Evolutionary conservation across 92 coral and sea anemone genomes (phyloP).

Genomic region (Galaxea fascicularis): DNA sequence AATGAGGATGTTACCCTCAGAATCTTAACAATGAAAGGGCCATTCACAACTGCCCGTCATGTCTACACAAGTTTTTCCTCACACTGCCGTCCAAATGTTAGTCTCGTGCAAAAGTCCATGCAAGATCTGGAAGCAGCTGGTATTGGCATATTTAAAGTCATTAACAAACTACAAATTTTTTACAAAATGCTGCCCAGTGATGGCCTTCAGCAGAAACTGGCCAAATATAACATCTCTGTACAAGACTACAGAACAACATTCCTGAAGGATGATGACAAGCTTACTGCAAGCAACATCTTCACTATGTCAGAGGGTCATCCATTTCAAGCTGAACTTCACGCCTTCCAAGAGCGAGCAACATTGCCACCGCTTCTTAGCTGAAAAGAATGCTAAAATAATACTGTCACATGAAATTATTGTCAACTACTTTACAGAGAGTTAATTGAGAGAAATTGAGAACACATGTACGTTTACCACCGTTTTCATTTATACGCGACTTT

Average conservation of each 20-base stretch:
- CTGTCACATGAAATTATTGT: no score
- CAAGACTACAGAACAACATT: conserved; percentile 11
- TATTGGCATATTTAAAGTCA: conserved; percentile 9
- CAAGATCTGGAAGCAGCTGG: conserved; percentile 32
- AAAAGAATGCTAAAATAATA: no score
- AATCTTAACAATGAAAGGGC: conserved; percentile 63
- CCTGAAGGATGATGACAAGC: conserved; percentile 35
- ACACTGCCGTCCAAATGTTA: conserved; percentile 55
- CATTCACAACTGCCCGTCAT: conserved; percentile 70
- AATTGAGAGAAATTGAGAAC: no score
- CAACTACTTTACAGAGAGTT: no score
- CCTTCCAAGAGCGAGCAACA: no score
- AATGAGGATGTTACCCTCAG: conserved; percentile 56
- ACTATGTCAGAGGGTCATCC: no score
- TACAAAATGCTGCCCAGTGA: conserved; percentile 53
- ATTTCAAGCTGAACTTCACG: no score
- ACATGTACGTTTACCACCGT: no score
- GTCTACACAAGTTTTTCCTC: conserved; percentile 73
- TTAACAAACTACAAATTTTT: conserved; percentile 50
- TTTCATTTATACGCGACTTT: no score
- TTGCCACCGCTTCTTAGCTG: no score
- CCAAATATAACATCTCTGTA: no score
- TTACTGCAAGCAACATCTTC: conserved; percentile 32
- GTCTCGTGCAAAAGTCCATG: conserved; percentile 56
- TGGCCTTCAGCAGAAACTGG: conserved; percentile 28